phyloP scores from a whole-genome alignment of 2,888 invertebrate species.

The Seira sanloemensis region DNA sequence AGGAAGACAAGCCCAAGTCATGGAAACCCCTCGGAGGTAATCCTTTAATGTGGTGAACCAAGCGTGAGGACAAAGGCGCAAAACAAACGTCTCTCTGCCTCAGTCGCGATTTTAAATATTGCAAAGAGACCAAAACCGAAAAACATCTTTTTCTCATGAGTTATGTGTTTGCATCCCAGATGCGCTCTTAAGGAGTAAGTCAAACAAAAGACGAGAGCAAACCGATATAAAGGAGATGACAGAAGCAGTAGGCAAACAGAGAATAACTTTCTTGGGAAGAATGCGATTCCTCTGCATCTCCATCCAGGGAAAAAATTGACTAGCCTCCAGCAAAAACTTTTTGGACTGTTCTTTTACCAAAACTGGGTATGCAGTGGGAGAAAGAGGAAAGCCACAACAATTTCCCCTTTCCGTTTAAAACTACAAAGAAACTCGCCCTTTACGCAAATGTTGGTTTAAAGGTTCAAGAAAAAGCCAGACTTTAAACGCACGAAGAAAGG shows the following conservation, averaged over 20 bases:
- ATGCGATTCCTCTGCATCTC: neutral
- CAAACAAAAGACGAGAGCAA: conserved; percentile 24
- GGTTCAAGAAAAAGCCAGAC: neutral
- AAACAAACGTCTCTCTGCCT: no score
- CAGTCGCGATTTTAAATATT: neutral
- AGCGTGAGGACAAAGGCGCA: conserved; percentile 32
- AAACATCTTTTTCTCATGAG: neutral
- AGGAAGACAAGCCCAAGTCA: neutral
- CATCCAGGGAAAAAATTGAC: neutral
- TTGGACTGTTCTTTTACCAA: neutral
- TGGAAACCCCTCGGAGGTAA: conserved; percentile 36
- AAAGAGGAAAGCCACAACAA: conserved; percentile 40
- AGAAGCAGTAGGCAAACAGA: neutral
- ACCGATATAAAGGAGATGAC: neutral
- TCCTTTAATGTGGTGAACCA: conserved; percentile 51
- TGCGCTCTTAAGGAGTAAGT: conserved; percentile 25
- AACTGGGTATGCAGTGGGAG: neutral
- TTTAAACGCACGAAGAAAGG: neutral
- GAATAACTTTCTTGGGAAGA: no score
- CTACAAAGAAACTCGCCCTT: neutral
- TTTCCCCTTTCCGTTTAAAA: conserved; percentile 34
- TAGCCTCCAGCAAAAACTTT: neutral
- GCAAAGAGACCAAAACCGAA: neutral
- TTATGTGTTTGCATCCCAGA: neutral
- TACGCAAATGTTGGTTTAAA: conserved; percentile 1